A percentile compares a stretch with the other conserved stretches of the same genome.
These are phyloP conservation scores for Anhinga rufa DNA, from an alignment of 2,113 vertebrate genomes.

Conservation along the genomic window DNA sequence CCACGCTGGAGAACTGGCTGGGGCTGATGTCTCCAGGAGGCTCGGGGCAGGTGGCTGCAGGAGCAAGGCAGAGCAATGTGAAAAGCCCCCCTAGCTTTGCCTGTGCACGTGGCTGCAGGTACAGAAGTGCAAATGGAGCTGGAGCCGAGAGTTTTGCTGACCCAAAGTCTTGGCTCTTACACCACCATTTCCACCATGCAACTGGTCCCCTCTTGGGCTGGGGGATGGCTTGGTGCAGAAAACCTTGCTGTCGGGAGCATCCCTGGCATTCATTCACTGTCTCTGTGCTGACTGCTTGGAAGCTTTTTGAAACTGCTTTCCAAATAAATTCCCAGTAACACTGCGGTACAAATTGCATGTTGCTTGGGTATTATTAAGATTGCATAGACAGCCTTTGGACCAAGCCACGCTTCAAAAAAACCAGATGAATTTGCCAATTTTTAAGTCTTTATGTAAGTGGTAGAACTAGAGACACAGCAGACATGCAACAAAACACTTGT, in stretches of 20 bases:
- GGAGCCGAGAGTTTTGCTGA: neutral
- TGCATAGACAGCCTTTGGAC: neutral
- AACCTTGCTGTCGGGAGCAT: neutral
- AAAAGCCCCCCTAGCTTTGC: neutral
- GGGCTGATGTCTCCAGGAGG: neutral
- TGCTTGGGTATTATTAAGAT: neutral
- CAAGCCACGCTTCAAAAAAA: neutral
- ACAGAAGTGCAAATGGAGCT: neutral
- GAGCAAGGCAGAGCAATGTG: neutral
- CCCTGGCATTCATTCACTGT: no score
- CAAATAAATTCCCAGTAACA: neutral
- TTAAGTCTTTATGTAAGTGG: neutral
- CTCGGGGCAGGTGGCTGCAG: neutral
- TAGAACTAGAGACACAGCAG: neutral
- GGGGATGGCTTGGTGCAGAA: neutral
- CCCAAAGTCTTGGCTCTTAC: neutral
- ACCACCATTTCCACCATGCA: accelerated
- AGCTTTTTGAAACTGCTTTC: neutral
- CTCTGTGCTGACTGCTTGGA: neutral
- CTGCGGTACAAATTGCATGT: accelerated
- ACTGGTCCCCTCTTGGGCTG: neutral
- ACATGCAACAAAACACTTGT: neutral
- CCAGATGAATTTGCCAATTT: neutral
- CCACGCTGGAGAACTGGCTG: neutral
- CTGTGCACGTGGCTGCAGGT: accelerated